Evolutionary conservation across 1,140 invertebrate species (phyloP), one percentile per base, ranked within the genome.

Genomic region (Euura lappo): DNA sequence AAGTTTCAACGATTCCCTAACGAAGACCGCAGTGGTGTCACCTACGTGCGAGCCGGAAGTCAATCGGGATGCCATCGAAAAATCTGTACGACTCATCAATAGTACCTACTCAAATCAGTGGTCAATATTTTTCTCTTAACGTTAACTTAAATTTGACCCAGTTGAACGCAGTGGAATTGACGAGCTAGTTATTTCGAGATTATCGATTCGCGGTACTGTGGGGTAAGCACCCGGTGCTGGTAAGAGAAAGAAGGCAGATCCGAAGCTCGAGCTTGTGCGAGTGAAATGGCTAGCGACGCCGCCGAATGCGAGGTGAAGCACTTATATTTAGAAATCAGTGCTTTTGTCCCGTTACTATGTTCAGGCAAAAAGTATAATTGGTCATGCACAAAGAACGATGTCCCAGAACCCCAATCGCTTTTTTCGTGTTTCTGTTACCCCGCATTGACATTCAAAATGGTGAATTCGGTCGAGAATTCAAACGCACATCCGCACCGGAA

Each of bases 191-290:
- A 71, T 78, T 78, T 76, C 71, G 70, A 77, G 64, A 77, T 78
- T 81, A 81, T 81, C 79, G 79, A 81, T 74, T 60, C 75, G 28
- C 72, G 73, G 72, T 70, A 44, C 13, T 47, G 71, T 44, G 44
- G 70, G 71, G 51, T 60, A 60, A 60, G 51, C 51, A 60, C 3
- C 51, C 8, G 51, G 51, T 60, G 51, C 51, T n/a, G 51, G 51
- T 60, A 60, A 60, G 51, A 60, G 51, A 60, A 60, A 60, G 51
- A 43, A 47, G 44, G 64, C 43, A 11, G 44, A 46, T n/a, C 45
- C 7, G 43, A 13, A 42, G 47, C n/a, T 45, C 64, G 69, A 65
- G 44, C 11, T 44, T 51, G n/a, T 11, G 64, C 13, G 13, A 65
- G 44, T 66, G 51, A 51, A 46, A 69, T 8, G 71, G 68, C 47